Evolutionary conservation across 2,113 vertebrate genomes (phyloP).

Genomic region (Tauraco erythrolophus): DNA sequence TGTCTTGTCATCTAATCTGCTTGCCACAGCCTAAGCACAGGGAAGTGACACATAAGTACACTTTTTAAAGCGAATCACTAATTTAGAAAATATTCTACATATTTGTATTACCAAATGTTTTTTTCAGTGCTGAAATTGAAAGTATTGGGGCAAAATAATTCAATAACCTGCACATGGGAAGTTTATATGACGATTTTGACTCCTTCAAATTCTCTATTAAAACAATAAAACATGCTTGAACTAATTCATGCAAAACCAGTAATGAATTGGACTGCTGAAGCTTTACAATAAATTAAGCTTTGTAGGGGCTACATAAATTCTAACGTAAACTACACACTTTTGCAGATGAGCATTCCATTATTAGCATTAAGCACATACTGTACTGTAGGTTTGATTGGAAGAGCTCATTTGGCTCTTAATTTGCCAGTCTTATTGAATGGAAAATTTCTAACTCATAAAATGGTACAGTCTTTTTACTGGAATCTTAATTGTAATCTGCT

Average conservation of each 20-base stretch:
- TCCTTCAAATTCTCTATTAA: conserved; percentile 43
- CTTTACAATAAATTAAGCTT: conserved; percentile 52
- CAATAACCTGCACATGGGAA: conserved; percentile 22
- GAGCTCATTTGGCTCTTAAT: conserved; percentile 47
- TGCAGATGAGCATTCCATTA: conserved; percentile 24
- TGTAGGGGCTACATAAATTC: conserved; percentile 44
- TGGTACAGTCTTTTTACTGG: conserved; percentile 60
- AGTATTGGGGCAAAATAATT: conserved; percentile 34
- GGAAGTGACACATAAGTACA: conserved; percentile 12
- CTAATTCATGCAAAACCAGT: conserved; percentile 68
- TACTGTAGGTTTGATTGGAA: conserved; percentile 52
- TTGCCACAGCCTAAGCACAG: conserved; percentile 31
- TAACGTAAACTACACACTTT: conserved; percentile 6
- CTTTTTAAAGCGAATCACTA: background rate
- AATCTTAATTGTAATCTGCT: conserved; percentile 76
- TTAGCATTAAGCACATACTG: conserved; percentile 22
- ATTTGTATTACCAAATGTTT: conserved; percentile 42
- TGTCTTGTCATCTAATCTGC: conserved; percentile 17
- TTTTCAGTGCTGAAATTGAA: conserved; percentile 45
- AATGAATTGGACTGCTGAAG: conserved; percentile 49
- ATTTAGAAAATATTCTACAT: background rate
- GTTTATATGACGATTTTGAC: conserved; percentile 35
- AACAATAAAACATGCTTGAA: conserved; percentile 36
- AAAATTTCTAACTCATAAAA: conserved; percentile 62
- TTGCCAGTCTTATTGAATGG: conserved; percentile 57